Base-by-base conservation (phyloP, 1,140 invertebrate species). In the Coenobita brevimanus region DNA sequence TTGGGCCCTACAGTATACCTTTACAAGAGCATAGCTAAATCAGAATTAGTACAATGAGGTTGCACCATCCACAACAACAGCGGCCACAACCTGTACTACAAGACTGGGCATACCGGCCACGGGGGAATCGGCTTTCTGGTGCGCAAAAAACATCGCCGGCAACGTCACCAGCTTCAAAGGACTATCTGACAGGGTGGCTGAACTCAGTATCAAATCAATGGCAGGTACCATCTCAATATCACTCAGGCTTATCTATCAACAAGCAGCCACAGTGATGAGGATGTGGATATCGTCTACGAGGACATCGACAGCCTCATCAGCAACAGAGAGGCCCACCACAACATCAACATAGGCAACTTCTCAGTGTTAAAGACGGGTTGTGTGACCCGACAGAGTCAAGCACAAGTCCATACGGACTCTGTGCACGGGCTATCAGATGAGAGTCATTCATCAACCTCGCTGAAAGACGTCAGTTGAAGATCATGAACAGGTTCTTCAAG, bases 401-500 rank as follows among this genome's bases (percentile, higher is more conserved):
- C n/a, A n/a, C n/a, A n/a, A n/a, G n/a, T n/a, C n/a, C n/a, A n/a
- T n/a, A n/a, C n/a, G n/a, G n/a, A n/a, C n/a, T n/a, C n/a, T n/a
- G n/a, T n/a, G n/a, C n/a, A n/a, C n/a, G n/a, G n/a, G n/a, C n/a
- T n/a, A n/a, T n/a, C n/a, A n/a, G n/a, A n/a, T n/a, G n/a, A n/a
- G n/a, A n/a, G n/a, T n/a, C n/a, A n/a, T n/a, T n/a, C n/a, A n/a
- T n/a, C n/a, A n/a, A n/a, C n/a, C n/a, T 69, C 27, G 15, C 27
- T 10, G 15, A 15, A 30, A 71, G 2, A 71, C 30, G 30, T 27
- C 67, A 71, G 30, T 1, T 71, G 67, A 71, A 71, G 17, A 30
- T 2, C 67, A 71, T 71, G 67, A 71, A 71, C 67, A 71, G 17
- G 30, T 71, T 71, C 67, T 71, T 71, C 67, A 71, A 71, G 67